phyloP scores from a whole-genome alignment of 1,140 invertebrate species.

The Diploscapter pachys region DNA sequence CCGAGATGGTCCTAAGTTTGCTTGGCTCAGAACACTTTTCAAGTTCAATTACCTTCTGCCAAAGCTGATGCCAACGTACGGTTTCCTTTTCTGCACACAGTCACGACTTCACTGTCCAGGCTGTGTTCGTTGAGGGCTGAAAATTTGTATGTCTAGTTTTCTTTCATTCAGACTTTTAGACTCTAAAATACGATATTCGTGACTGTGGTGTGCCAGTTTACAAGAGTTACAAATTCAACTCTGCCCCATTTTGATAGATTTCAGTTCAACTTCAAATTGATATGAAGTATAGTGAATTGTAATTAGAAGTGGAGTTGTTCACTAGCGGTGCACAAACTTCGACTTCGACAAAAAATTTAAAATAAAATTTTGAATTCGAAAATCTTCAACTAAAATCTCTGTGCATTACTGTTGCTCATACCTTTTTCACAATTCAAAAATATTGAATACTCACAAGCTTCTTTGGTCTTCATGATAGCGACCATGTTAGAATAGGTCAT shows the following conservation, averaged over 20 bases:
- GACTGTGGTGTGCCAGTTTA: neutral
- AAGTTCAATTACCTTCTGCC: constrained; percentile 38
- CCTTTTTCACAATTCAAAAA: no score
- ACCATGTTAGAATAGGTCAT: constrained; percentile 7
- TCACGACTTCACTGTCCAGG: constrained; percentile 40
- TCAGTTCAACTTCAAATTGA: no score
- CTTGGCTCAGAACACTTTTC: no score
- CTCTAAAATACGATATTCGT: constrained; percentile 12
- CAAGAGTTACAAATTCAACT: neutral
- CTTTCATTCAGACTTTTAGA: neutral
- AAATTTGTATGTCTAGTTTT: constrained; percentile 8
- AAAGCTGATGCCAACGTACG: constrained; percentile 60
- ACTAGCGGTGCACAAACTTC: no score
- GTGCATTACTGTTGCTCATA: no score
- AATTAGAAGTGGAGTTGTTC: no score
- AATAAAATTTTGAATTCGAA: no score
- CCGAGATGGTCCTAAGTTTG: neutral
- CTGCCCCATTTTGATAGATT: no score
- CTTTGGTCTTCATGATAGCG: constrained; percentile 4
- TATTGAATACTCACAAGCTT: no score
- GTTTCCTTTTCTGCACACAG: constrained; percentile 60
- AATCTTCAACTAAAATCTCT: no score
- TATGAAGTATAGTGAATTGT: no score
- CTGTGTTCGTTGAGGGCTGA: constrained; percentile 13
- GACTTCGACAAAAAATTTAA: no score